Conservation (phyloP, 2,113 vertebrate species). For the Odobenus rosmarus region DNA sequence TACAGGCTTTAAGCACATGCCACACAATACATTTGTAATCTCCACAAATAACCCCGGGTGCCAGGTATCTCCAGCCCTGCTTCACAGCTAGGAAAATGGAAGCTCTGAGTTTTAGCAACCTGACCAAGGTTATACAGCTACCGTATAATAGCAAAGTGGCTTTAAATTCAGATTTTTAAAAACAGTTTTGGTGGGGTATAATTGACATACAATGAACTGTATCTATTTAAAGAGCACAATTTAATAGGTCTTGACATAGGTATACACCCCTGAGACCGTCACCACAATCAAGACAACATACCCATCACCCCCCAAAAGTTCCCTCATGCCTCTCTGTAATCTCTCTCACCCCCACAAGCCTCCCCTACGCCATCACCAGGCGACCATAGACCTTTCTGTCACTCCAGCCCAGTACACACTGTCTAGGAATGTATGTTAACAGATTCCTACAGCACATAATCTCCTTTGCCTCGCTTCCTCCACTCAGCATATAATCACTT, state of each 20-base stretch:
- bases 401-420: accelerated
- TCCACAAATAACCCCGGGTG: background rate
- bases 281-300: background rate
- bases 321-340: background rate
- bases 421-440: background rate
- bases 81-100: background rate
- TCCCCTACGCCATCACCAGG: background rate
- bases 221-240: background rate
- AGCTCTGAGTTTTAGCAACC: background rate
- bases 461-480: background rate
- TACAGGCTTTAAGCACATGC: background rate
- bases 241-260: background rate
- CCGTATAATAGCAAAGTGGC: background rate
- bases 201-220: background rate
- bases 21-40: no score
- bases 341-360: no score
- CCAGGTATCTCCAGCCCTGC: background rate
- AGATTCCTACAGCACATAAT: background rate
- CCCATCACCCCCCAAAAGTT: background rate
- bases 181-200: background rate
- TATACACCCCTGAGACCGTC: background rate
- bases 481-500: background rate
- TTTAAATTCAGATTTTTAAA: background rate
- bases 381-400: background rate
- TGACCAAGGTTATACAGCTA: background rate